Base-by-base conservation (phyloP, 1,140 invertebrate genomes). In the Chironomus striatipennis region DNA sequence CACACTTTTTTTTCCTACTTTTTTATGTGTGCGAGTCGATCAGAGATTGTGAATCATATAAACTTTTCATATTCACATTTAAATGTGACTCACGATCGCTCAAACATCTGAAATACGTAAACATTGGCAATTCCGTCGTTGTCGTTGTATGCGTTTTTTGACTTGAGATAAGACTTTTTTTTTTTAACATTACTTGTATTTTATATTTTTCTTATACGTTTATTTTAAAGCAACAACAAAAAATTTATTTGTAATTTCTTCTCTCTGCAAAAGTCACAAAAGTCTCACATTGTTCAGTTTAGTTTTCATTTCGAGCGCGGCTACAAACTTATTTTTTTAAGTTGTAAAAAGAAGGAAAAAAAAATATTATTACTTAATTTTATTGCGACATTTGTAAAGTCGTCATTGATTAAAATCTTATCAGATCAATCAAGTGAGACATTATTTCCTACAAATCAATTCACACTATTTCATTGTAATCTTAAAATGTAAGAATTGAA, bases 261-360 rank as follows among this genome's bases (percentile, higher is more conserved):
- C 64, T 47, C 43, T 47, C 64, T 67, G 8, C n/a, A 57, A 18
- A 67, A 18, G 20, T 9, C 65, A 70, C 65, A 70, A 70, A 70
- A 20, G 65, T 18, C 65, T 70, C 65, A 20, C 65, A 57, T 57
- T 70, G 65, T 10, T 70, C 65, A 20, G 65, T 8, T 7, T 67
- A 67, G 7, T 18, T 67, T 67, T 70, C 65, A 20, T 70, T 70
- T 18, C 17, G 17, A 10, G 18, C n/a, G 65, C 65, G 65, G 65
- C 18, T 17, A 20, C 17, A 70, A 70, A 21, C 20, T 6, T 15
- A 21, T 12, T 57, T 57, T 57, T 57, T 57, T 57, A 12, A 34
- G 24, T 34, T 34, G 24, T 34, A 34, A 34, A 34, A 34, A 34
- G n/a, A 34, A 5, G 24, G 5, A 34, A 34, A 34, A 34, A 34